A percentile compares a stretch with the other conserved stretches of the same genome.
These are phyloP conservation scores for Choreutis nemorana DNA, from an alignment of 2,888 invertebrate genomes.

Conservation along the genomic window DNA sequence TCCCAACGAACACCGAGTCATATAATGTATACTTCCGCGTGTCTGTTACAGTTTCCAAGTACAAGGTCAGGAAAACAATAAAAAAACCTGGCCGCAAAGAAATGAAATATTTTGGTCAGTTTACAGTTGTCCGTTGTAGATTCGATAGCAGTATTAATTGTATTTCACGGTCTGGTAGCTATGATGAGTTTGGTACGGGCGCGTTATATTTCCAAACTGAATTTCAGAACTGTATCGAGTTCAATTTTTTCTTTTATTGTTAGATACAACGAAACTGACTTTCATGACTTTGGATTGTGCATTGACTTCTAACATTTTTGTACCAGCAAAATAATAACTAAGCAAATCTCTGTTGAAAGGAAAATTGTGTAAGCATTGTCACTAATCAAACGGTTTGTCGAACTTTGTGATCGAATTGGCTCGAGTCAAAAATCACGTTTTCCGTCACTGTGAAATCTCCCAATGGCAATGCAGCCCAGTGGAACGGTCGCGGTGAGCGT, in stretches of 20 bases:
- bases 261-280: too few relatives aligned
- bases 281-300: too few relatives aligned
- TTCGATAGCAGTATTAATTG: slow-evolving; percentile 26
- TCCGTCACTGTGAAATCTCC: slow-evolving; percentile 44
- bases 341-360: slow-evolving; percentile 5
- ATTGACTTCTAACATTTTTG: too few relatives aligned
- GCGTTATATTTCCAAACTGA: too few relatives aligned
- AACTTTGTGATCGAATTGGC: slow-evolving; percentile 32
- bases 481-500: slow-evolving; percentile 39
- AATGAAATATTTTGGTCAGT: slow-evolving; percentile 18
- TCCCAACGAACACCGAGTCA: slow-evolving; percentile 12
- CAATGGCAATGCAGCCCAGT: slow-evolving; percentile 38
- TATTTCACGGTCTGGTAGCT: slow-evolving; percentile 40
- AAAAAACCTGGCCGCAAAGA: too few relatives aligned
- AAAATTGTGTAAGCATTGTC: slow-evolving; percentile 16
- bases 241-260: too few relatives aligned
- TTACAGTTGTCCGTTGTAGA: slow-evolving; percentile 21
- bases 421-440: slow-evolving; percentile 49
- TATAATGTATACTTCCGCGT: slow-evolving; percentile 15
- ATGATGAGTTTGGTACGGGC: too few relatives aligned
- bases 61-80: slow-evolving; percentile 21
- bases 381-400: slow-evolving; percentile 27
- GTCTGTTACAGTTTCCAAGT: slow-evolving; percentile 13
- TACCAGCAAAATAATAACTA: too few relatives aligned
- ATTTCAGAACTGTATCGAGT: too few relatives aligned